Conservation (phyloP, 2,797 vertebrate species). For the Streptopelia turtur region DNA sequence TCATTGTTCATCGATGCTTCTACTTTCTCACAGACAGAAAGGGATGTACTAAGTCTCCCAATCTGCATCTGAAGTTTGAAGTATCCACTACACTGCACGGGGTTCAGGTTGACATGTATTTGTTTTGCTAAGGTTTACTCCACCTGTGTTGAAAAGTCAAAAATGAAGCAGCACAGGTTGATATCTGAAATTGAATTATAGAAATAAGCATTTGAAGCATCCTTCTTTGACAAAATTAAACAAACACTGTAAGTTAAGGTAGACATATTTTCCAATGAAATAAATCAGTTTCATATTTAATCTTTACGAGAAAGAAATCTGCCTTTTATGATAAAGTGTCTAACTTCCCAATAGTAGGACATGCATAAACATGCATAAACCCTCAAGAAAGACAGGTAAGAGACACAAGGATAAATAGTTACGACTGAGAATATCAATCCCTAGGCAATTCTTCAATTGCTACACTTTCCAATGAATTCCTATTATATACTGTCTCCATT, state of each 20-base stretch:
- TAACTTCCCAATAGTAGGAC: background rate
- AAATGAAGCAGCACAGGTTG: background rate
- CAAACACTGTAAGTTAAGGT: background rate
- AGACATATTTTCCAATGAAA: background rate
- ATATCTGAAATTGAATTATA: background rate
- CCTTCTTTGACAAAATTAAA: background rate
- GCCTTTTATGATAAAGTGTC: background rate
- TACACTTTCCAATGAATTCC: background rate
- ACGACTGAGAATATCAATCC: background rate
- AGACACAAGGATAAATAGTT: background rate
- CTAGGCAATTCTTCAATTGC: background rate
- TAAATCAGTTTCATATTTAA: background rate
- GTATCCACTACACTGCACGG: background rate
- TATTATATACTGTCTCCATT: background rate
- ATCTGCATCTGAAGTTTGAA: background rate
- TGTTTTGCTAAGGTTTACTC: background rate
- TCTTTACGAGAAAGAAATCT: background rate
- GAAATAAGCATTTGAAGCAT: background rate
- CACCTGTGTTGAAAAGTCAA: background rate
- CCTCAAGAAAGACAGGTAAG: background rate
- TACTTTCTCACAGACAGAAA: background rate
- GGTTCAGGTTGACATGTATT: background rate
- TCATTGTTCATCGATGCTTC: background rate
- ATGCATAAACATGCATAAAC: rapidly evolving
- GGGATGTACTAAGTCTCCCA: background rate